Evolutionary conservation across 2,113 vertebrate species (phyloP), one percentile per base, ranked within the genome.

Genomic region (Chionis minor): DNA sequence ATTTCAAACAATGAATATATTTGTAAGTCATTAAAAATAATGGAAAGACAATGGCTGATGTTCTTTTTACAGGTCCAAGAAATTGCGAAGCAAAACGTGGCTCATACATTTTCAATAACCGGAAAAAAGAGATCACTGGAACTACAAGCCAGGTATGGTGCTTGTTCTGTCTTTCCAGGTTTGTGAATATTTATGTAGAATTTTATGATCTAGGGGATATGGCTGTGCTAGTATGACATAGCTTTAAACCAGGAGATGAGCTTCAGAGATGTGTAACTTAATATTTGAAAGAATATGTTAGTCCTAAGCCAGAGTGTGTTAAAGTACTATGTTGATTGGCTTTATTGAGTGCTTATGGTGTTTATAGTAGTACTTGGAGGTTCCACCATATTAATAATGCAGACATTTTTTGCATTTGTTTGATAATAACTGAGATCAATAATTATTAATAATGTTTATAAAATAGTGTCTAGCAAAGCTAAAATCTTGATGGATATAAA

Each of bases 81-180:
- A 96, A 98, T 98, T 73, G 96, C 97, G 89, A 99, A 99, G 97
- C 98, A 98, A 94, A 99, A 99, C 2, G 96, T 99, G 67, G 95
- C 98, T 92, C 98, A 98, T 91, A 98, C 99, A 0, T 99, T 99
- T 92, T 98, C 98, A 81, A 98, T 99, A 92, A 98, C 97, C 3
- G 99, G 99, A 67, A 99, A 98, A 93, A 99, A 98, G 86, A 98
- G 99, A 61, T 99, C 99, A 2, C 97, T 99, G 91, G 99, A 99
- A 91, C 98, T 99, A 21, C 99, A 99, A 75, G 98, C 99, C 83
- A 99, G 99, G 99, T 99, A 98, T 14, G 27, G 40, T 42, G 33
- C 14, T 88, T 72, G 6, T 62, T 88, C 52, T 33, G n/a, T 26
- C 81, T 89, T 86, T 62, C 2, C 1, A 59, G 16, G 10, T 66